phyloP scores from a whole-genome alignment of 2,888 invertebrate species.

The Spodoptera exigua region DNA sequence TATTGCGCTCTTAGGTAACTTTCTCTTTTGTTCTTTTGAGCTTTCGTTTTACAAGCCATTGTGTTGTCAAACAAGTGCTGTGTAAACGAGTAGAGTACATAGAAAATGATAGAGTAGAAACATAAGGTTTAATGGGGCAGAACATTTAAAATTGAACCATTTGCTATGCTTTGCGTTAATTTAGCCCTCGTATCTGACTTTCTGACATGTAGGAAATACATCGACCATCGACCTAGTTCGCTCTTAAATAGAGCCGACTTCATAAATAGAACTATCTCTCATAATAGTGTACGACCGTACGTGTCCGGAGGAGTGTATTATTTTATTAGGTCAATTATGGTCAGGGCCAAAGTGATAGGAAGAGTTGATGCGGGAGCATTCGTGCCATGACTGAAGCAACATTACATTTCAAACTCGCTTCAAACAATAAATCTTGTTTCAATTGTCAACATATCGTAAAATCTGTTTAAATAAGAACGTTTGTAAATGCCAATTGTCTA shows the following conservation, averaged over 20 bases:
- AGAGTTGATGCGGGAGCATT: conserved; percentile 63
- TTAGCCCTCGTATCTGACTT: conserved; percentile 5
- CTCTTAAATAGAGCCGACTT: conserved; percentile 32
- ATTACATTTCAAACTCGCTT: conserved; percentile 33
- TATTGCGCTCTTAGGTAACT: conserved; percentile 35
- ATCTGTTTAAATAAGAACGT: background rate
- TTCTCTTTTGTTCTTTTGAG: conserved; percentile 57
- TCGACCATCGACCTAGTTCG: conserved; percentile 21
- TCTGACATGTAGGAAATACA: conserved; percentile 24
- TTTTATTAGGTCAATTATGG: conserved; percentile 63
- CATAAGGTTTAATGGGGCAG: conserved; percentile 66
- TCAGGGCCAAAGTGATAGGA: conserved; percentile 63
- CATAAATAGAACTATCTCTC: conserved; percentile 26
- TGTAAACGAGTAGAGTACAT: conserved; percentile 14
- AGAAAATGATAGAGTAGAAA: conserved; percentile 41
- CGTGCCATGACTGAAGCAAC: conserved; percentile 53
- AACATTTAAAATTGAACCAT: conserved; percentile 61
- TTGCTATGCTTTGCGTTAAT: conserved; percentile 32
- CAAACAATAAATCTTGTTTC: conserved; percentile 23
- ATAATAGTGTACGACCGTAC: conserved; percentile 47
- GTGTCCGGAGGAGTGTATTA: conserved; percentile 60
- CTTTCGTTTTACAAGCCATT: conserved; percentile 42
- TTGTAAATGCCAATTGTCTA: conserved; percentile 1
- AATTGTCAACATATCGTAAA: conserved; percentile 7
- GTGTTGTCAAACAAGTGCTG: conserved; percentile 48